phyloP scores from a whole-genome alignment of 2,113 vertebrate species.

The Tragelaphus buxtoni region DNA sequence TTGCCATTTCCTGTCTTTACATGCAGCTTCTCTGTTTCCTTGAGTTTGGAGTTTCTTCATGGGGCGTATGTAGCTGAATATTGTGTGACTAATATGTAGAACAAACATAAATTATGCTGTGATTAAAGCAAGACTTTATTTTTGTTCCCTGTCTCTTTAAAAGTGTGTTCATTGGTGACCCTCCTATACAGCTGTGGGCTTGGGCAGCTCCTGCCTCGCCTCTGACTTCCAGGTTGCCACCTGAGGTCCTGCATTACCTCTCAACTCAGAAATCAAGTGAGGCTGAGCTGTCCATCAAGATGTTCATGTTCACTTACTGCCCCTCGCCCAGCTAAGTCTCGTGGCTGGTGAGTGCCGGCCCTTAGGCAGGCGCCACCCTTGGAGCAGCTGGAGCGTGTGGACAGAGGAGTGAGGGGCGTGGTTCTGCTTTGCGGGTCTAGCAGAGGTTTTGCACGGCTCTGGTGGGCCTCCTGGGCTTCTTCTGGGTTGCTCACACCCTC shows the following conservation, averaged over 20 bases:
- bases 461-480: rapidly evolving
- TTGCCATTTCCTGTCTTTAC: rapidly evolving
- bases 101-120: rapidly evolving
- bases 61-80: rapidly evolving
- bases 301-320: rapidly evolving
- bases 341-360: not conserved
- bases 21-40: not conserved
- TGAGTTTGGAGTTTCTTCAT: not conserved
- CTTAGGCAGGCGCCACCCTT: not conserved
- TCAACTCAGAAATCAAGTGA: not conserved
- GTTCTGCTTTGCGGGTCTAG: not conserved
- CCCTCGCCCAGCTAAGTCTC: not conserved
- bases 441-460: not conserved
- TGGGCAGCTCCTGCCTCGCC: not conserved
- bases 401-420: not conserved
- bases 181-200: not conserved
- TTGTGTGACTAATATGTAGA: not conserved
- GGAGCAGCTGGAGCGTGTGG: not conserved
- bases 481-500: rapidly evolving
- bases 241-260: not conserved
- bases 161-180: rapidly evolving
- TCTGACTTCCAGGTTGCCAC: not conserved
- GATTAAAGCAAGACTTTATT: not conserved
- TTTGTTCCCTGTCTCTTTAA: too few species aligned
- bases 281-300: not conserved